Percentiles rank a stretch among this genome's conserved stretches.
Evolutionary conservation across 2,113 vertebrate species (phyloP).

Genomic region (Terrapene triunguis): DNA sequence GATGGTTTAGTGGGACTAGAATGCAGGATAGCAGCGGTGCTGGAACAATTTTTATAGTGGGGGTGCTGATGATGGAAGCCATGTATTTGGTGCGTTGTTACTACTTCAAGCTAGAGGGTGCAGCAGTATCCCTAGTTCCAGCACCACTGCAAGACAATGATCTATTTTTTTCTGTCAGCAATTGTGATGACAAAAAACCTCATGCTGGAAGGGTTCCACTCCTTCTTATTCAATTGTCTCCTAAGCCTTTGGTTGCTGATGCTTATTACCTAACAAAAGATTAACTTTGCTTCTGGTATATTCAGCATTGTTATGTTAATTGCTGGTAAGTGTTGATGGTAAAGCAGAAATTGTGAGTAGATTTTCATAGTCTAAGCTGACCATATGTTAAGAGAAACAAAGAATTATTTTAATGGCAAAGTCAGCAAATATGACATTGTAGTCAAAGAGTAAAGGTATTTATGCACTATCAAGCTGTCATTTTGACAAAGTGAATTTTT

Average conservation of each 20-base stretch:
- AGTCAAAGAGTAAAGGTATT: background rate
- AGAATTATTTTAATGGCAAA: constrained; percentile 27
- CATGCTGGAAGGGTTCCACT: background rate
- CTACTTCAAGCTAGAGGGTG: no score
- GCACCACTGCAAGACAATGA: background rate
- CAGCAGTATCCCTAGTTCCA: no score
- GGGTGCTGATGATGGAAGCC: no score
- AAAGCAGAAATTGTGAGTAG: background rate
- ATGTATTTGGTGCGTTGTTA: no score
- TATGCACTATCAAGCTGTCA: background rate
- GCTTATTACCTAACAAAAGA: background rate
- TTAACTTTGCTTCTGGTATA: background rate
- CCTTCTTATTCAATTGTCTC: background rate
- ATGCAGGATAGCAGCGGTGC: no score
- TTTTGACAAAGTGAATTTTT: constrained; percentile 17
- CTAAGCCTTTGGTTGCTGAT: background rate
- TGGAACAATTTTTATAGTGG: no score
- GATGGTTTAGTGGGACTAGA: background rate
- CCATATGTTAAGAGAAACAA: background rate
- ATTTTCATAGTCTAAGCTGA: background rate
- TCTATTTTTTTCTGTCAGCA: background rate
- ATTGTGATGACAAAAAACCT: background rate
- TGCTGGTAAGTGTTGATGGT: background rate
- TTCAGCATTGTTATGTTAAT: background rate
- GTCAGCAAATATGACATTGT: constrained; percentile 3